Base-by-base conservation (phyloP, 2,888 invertebrate species). In the Dolichopus griseipennis region DNA sequence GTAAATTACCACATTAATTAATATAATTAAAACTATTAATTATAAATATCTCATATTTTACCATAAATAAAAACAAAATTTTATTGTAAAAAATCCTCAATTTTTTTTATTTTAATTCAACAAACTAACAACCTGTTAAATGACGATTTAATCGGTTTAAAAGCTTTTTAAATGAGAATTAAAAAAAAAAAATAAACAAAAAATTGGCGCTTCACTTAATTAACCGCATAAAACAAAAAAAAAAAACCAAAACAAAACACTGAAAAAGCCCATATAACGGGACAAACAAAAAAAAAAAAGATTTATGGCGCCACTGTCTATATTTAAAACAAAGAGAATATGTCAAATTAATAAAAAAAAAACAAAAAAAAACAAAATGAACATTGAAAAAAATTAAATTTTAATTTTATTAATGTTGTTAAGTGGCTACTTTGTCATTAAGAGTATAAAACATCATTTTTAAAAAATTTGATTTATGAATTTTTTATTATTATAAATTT, bases 321-420 rank as follows among this genome's bases (percentile, higher is more conserved):
- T 18, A 52, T 52, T 52, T 52, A 52, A 52, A 52, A 52, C 52
- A 52, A 52, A 18, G 52, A 52, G 52, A 12, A 27, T 27, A 52
- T 52, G 52, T 52, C 52, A 52, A 18, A 52, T 18, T 18, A 12
- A 6, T 12, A 41, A 41, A 41, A n/a, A 15, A 41, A 41, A 41
- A 41, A 41, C 41, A 7, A 41, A 7, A 2, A 41, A 41, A 41
- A 27, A 27, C 27, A 27, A 27, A 27, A 27, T n/a, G n/a, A n/a
- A n/a, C n/a, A n/a, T n/a, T 34, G 9, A 37, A 37, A 10, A 37
- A 52, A 52, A 12, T 52, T 52, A 37, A 12, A 18, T 52, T 12
- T 52, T 52, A 52, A 52, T 52, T 52, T 52, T 18, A 52, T 52
- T 52, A 52, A 52, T 52, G 52, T 52, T 52, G n/a, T 52, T 52